phyloP scores from a whole-genome alignment of 2,888 invertebrate species.

The Melanchra persicariae region DNA sequence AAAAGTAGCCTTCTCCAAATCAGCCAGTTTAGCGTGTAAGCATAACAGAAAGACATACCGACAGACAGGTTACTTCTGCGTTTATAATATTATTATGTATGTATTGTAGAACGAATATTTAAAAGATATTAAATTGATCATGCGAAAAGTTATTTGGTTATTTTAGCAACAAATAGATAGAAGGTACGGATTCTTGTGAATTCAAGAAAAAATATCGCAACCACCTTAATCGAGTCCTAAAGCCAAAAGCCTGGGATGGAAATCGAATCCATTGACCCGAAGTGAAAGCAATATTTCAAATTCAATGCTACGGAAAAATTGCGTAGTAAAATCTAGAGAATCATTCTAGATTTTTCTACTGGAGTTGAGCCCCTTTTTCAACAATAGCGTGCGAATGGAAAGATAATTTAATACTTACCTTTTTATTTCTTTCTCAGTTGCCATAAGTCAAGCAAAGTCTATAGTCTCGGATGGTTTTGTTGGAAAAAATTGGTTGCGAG shows the following conservation, averaged over 20 bases:
- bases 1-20: no score
- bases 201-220: neutral
- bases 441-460: constrained; percentile 31
- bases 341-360: constrained; percentile 40
- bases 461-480: constrained; percentile 9
- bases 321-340: constrained; percentile 44
- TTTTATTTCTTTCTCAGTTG: constrained; percentile 33
- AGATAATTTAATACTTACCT: constrained; percentile 54
- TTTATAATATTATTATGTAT: no score
- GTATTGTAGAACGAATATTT: no score
- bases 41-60: no score
- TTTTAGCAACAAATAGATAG: neutral
- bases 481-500: constrained; percentile 35
- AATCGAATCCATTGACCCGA: constrained; percentile 38
- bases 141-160: no score
- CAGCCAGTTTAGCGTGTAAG: no score
- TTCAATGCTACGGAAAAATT: constrained; percentile 62
- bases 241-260: constrained; percentile 22
- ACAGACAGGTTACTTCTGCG: no score
- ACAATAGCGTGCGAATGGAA: constrained; percentile 47
- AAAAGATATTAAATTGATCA: no score
- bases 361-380: constrained; percentile 41
- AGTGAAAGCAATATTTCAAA: constrained; percentile 61
- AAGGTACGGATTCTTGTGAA: neutral
- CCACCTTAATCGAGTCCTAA: constrained; percentile 6